These are phyloP conservation scores for Pangasius krempfi DNA, from an alignment of 2,797 vertebrate species.

Conservation along the genomic window DNA sequence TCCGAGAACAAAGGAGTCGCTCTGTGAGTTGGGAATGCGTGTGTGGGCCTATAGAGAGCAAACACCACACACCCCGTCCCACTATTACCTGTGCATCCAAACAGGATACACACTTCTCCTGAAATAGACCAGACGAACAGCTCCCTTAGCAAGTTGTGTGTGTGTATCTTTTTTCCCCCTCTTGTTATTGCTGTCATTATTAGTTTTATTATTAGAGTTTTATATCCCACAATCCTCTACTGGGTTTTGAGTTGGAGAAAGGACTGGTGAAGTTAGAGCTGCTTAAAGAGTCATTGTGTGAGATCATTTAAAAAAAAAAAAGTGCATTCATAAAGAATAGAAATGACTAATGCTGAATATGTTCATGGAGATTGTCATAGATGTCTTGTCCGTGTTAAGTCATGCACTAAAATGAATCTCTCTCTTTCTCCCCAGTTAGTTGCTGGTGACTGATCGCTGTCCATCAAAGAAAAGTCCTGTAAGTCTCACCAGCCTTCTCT, in stretches of 20 bases:
- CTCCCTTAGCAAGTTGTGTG: slow-evolving; percentile 63
- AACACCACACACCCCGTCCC: slow-evolving; percentile 68
- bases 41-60: slow-evolving; percentile 75
- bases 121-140: slow-evolving; percentile 73
- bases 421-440: slow-evolving; percentile 41
- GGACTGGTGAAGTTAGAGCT: neutral
- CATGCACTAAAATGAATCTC: neutral
- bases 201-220: slow-evolving; percentile 38
- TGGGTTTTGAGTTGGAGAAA: neutral
- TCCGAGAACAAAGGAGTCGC: slow-evolving; percentile 77
- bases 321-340: neutral
- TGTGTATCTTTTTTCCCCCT: slow-evolving; percentile 28
- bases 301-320: neutral
- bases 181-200: slow-evolving; percentile 31
- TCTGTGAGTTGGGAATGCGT: slow-evolving; percentile 70
- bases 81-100: slow-evolving; percentile 74
- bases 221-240: slow-evolving; percentile 1
- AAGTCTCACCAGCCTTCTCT: slow-evolving; percentile 44
- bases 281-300: neutral
- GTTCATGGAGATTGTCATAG: neutral
- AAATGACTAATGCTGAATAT: neutral
- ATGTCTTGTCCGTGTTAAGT: neutral
- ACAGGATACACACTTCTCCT: slow-evolving; percentile 75
- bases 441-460: slow-evolving; percentile 50
- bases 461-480: slow-evolving; percentile 61